phyloP scores from a whole-genome alignment of 1,140 invertebrate genomes.

The Hyles euphorbiae region DNA sequence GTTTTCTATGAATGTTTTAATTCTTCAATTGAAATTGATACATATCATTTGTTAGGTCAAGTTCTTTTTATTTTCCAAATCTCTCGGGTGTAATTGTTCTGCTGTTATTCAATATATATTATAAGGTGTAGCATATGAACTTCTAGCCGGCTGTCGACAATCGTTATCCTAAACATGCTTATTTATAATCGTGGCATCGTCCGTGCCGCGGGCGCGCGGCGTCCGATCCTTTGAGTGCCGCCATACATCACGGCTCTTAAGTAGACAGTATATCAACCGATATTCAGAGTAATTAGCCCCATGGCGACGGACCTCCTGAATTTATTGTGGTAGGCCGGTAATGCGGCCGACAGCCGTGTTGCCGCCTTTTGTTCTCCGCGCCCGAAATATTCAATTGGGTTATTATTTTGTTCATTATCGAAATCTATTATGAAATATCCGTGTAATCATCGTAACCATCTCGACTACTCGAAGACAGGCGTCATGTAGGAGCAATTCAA shows the following conservation, averaged over 20 bases:
- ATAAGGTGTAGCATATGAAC: not conserved
- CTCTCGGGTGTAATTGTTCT: too few relatives aligned
- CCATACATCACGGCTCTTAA: slow-evolving; percentile 70
- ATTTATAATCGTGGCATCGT: slow-evolving; percentile 65
- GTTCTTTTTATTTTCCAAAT: too few relatives aligned
- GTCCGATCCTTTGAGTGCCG: slow-evolving; percentile 61
- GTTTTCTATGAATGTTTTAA: too few relatives aligned
- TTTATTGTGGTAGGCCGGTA: slow-evolving; percentile 72
- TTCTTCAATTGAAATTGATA: too few relatives aligned
- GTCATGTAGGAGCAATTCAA: not conserved
- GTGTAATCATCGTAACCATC: slow-evolving; percentile 3
- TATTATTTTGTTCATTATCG: slow-evolving; percentile 29
- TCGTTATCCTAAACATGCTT: slow-evolving; percentile 66
- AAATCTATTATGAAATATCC: slow-evolving; percentile 12
- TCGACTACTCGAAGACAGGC: slow-evolving; percentile 8
- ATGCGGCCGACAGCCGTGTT: slow-evolving; percentile 66
- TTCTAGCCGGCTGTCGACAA: slow-evolving; percentile 27
- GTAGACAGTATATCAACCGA: slow-evolving; percentile 74
- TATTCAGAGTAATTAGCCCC: slow-evolving; percentile 72
- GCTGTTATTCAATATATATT: too few relatives aligned
- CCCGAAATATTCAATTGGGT: slow-evolving; percentile 63
- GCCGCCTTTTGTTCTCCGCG: slow-evolving; percentile 64
- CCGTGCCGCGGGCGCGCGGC: slow-evolving; percentile 53
- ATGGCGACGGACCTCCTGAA: slow-evolving; percentile 68
- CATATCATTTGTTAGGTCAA: too few relatives aligned